These are phyloP conservation scores for Mormyrus lacerda DNA, from an alignment of 2,113 vertebrate species.

Conservation along the genomic window DNA sequence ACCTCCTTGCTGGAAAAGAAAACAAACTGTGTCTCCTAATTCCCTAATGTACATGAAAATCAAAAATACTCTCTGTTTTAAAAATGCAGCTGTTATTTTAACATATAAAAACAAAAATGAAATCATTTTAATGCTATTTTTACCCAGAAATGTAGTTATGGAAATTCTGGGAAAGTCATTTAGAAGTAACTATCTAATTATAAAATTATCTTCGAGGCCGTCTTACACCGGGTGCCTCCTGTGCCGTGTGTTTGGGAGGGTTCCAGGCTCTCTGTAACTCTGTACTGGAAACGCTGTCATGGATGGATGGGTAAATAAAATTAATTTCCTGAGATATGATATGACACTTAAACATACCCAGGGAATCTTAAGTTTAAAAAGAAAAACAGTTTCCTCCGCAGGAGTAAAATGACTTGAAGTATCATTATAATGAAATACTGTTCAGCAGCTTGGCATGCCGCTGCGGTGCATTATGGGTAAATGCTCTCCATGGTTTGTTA, in stretches of 20 bases:
- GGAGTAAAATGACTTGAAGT: not conserved
- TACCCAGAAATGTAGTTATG: not conserved
- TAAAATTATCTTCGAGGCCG: not conserved
- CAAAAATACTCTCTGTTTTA: constrained; percentile 52
- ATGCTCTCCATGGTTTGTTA: not conserved
- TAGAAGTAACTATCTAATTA: not conserved
- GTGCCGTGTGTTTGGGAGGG: not conserved
- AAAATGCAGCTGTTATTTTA: not conserved
- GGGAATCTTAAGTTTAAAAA: not conserved
- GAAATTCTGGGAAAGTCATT: not conserved
- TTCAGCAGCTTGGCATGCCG: not conserved
- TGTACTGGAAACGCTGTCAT: not conserved
- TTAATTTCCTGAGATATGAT: not conserved
- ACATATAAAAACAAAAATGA: not conserved
- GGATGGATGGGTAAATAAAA: not conserved
- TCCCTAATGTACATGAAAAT: constrained; percentile 46
- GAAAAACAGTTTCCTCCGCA: not conserved
- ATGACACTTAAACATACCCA: not conserved
- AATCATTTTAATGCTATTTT: not conserved
- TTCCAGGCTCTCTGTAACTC: not conserved
- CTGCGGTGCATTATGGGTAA: not conserved
- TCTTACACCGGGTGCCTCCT: not conserved
- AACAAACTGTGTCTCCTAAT: constrained; percentile 37
- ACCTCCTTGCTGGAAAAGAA: constrained; percentile 52
- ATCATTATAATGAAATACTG: not conserved